Evolutionary conservation across 2,888 invertebrate species (phyloP).

Genomic region (Phytoseiulus persimilis): DNA sequence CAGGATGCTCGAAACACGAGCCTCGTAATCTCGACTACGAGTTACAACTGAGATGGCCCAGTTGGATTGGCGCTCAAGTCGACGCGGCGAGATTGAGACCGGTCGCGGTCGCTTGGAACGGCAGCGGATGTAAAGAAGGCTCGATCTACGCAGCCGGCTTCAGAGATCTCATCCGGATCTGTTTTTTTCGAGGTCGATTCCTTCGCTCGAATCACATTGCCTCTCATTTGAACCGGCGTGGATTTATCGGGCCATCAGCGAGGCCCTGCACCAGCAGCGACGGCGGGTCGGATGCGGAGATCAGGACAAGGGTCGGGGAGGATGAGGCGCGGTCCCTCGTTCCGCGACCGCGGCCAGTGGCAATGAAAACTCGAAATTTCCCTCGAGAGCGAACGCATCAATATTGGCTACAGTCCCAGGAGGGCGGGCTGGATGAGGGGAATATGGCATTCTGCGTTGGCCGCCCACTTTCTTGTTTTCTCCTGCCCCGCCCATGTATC

Average conservation of each 20-base stretch:
- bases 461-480: not conserved
- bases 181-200: not conserved
- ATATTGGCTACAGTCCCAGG: not conserved
- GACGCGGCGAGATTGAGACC: too few relatives aligned
- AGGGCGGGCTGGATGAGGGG: not conserved
- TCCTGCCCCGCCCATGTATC: not conserved
- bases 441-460: not conserved
- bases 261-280: not conserved
- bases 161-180: too few relatives aligned
- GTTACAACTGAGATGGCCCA: too few relatives aligned
- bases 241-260: not conserved
- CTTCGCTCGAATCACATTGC: not conserved
- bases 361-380: not conserved
- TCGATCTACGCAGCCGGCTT: too few relatives aligned
- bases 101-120: too few relatives aligned
- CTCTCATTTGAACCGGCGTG: not conserved
- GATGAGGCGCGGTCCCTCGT: not conserved
- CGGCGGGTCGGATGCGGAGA: not conserved
- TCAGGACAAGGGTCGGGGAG: not conserved
- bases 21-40: too few relatives aligned
- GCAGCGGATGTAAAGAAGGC: too few relatives aligned
- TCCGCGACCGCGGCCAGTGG: not conserved
- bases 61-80: too few relatives aligned
- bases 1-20: too few relatives aligned
- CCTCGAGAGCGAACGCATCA: not conserved